Conservation (phyloP, 2,113 vertebrate species). For the Sprattus sprattus region DNA sequence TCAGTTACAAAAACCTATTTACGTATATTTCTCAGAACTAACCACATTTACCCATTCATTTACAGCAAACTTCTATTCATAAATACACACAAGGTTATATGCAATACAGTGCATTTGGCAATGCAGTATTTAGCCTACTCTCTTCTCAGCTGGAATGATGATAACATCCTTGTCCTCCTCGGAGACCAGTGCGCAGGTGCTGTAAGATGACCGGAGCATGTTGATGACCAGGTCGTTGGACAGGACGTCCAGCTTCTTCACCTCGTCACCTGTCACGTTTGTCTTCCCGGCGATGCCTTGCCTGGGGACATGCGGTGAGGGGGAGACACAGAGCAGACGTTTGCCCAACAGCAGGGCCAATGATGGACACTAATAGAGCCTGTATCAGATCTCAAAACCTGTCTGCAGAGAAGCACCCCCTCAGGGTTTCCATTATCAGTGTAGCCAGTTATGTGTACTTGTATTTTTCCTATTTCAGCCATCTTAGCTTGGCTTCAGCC, state of each 20-base stretch:
- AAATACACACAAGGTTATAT: neutral
- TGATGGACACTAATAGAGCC: neutral
- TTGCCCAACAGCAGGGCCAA: neutral
- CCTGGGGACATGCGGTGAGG: constrained; percentile 59
- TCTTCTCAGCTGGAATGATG: constrained; percentile 79
- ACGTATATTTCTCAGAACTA: neutral
- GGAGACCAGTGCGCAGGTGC: constrained; percentile 86
- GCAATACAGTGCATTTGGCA: neutral
- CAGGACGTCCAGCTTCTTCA: constrained; percentile 94
- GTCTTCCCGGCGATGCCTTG: constrained; percentile 87
- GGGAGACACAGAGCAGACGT: neutral
- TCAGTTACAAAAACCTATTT: neutral
- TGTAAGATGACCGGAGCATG: constrained; percentile 90
- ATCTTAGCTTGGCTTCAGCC: neutral
- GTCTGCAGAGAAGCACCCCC: neutral
- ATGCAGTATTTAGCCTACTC: constrained; percentile 65
- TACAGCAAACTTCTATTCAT: neutral
- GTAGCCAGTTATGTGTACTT: neutral
- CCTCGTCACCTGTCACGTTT: constrained; percentile 92
- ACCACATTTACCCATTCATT: neutral
- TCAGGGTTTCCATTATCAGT: neutral
- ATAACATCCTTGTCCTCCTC: constrained; percentile 91
- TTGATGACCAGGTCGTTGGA: constrained; percentile 92
- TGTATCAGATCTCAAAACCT: neutral
- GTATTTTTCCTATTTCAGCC: neutral